Conservation (phyloP, 2,797 vertebrate species). For the Sphenopsis melanotis region DNA sequence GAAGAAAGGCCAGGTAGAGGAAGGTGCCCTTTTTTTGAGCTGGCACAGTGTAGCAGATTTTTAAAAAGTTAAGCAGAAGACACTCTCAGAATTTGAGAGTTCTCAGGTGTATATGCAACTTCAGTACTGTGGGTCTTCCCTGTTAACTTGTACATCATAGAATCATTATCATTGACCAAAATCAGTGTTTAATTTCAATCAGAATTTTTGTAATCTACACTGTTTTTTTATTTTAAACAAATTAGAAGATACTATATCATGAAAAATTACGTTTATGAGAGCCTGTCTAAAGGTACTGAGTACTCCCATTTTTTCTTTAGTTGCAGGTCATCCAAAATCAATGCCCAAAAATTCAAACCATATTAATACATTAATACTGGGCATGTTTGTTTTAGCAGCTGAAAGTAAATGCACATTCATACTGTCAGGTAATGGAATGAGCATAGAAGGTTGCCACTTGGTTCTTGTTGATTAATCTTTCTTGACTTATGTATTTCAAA, state of each 20-base stretch:
- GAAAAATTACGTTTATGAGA: not conserved
- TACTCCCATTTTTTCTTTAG: not conserved
- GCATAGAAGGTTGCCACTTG: not conserved
- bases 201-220: not conserved
- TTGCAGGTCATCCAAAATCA: not conserved
- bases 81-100: not conserved
- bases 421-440: not conserved
- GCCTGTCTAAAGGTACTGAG: not conserved
- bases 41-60: not conserved
- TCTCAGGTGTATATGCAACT: not conserved
- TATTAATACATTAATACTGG: not conserved
- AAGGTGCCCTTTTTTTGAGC: not conserved
- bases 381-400: not conserved
- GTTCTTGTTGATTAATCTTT: not conserved
- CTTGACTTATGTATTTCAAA: not conserved
- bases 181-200: not conserved
- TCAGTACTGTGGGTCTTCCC: not conserved
- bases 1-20: not conserved
- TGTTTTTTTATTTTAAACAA: not conserved
- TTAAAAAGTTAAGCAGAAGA: not conserved
- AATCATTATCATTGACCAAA: not conserved
- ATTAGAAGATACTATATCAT: rapidly evolving
- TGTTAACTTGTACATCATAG: not conserved
- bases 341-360: not conserved
- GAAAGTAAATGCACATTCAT: not conserved